Base-by-base conservation (phyloP, 1,140 invertebrate genomes). In the Scaptomyza graminum region DNA sequence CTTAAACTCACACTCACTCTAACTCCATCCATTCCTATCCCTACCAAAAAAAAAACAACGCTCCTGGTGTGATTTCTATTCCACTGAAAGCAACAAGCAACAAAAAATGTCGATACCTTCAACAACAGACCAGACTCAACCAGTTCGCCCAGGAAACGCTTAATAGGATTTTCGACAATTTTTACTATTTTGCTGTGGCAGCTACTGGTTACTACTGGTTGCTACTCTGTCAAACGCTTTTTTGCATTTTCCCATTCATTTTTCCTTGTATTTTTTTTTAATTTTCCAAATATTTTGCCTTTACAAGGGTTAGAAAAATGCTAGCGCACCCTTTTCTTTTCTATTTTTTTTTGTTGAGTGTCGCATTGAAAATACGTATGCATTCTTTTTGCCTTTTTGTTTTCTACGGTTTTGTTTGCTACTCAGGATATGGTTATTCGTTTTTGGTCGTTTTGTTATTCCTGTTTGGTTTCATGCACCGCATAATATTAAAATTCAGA, bases 401-500 rank as follows among this genome's bases (percentile, higher is more conserved):
- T 39, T 22, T 39, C 7, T 31, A 31, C 7, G 37, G 55, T 79
- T 79, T 66, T 54, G 61, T 50, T 46, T 15, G 64, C 63, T 77
- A 57, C 74, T 65, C 75, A 72, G 82, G 74, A 87, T 82, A 85
- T 82, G 77, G 67, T 80, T 80, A 67, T 69, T 66, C 37, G 18
- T 55, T 65, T 68, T 79, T 9, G 13, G 18, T 13, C 50, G 39
- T 43, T 51, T 41, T 67, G 47, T 60, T 62, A 64, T 66, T 74
- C 56, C 63, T 55, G 66, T 71, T 85, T 71, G 82, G 78, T 88
- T 87, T 87, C 68, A 87, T 87, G 82, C 81, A 82, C 72, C 75
- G 83, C 83, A 87, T 88, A 88, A 88, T 79, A 88, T 88, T 88
- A 88, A 88, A 87, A 87, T 87, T 88, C 72, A 79, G 75, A 76